These are phyloP conservation scores for Notiomystis cincta DNA, from an alignment of 2,113 vertebrate genomes.

Conservation along the genomic window DNA sequence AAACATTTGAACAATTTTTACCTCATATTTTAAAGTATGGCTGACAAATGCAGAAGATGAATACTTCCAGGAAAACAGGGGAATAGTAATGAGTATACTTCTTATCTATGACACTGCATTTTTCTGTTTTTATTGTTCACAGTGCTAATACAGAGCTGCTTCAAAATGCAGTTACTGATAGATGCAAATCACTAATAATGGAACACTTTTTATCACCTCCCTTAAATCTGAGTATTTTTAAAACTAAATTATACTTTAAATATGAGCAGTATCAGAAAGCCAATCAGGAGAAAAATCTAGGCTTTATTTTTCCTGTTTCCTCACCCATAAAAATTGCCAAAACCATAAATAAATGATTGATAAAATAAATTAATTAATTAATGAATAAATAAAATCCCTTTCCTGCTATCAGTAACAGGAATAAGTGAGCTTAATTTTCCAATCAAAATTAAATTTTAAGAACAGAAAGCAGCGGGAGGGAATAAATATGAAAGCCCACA, in stretches of 20 bases:
- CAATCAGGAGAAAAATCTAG: not conserved
- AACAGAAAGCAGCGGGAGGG: not conserved
- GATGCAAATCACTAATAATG: not conserved
- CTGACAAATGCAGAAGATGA: slow-evolving; percentile 35
- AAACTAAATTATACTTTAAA: not conserved
- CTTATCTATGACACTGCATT: slow-evolving; percentile 25
- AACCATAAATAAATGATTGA: not conserved
- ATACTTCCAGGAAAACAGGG: not conserved
- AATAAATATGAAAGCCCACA: not conserved
- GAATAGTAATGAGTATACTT: not conserved
- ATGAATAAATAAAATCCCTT: not conserved
- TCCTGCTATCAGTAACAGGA: not conserved
- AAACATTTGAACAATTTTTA: slow-evolving; percentile 32
- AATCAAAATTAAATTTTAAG: not conserved
- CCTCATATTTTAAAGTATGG: not conserved
- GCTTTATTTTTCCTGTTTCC: not conserved
- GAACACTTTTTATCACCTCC: not conserved
- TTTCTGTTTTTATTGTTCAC: slow-evolving; percentile 13
- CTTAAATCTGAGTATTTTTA: not conserved
- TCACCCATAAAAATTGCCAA: not conserved
- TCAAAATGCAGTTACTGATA: not conserved
- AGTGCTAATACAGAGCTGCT: not conserved
- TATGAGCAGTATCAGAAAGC: not conserved
- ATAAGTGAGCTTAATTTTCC: not conserved
- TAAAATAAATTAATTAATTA: not conserved